Evolutionary conservation across 2,888 invertebrate genomes (phyloP).

Genomic region (Cerastis rubricosa): DNA sequence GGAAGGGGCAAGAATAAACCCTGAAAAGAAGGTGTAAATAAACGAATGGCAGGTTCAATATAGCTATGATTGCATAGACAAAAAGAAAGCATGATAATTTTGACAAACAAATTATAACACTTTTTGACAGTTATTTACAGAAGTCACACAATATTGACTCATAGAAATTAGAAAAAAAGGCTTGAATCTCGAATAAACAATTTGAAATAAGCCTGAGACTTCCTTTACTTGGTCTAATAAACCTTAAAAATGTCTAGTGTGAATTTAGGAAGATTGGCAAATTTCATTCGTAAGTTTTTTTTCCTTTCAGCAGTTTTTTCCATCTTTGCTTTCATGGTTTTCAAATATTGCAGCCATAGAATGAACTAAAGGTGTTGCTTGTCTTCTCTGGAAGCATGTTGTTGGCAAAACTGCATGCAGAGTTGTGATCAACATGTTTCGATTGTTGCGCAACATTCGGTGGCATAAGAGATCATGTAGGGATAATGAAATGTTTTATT

Average conservation of each 20-base stretch:
- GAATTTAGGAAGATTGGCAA: conserved; percentile 31
- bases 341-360: not conserved
- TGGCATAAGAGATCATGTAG: not conserved
- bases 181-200: not conserved
- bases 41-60: not conserved
- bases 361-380: not conserved
- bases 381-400: not conserved
- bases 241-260: conserved; percentile 38
- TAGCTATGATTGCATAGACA: not conserved
- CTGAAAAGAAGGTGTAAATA: not conserved
- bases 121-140: conserved; percentile 10
- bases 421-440: not conserved
- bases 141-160: not conserved
- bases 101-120: not conserved
- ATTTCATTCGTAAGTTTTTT: conserved; percentile 46
- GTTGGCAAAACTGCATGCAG: not conserved
- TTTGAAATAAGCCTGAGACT: conserved; percentile 4
- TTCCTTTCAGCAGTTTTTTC: not conserved
- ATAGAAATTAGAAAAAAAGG: not conserved
- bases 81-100: not conserved
- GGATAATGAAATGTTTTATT: too few relatives aligned
- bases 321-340: not conserved
- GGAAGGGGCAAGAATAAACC: not conserved
- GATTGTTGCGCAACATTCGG: not conserved
- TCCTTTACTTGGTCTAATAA: not conserved